A percentile compares a stretch with the other conserved stretches of the same genome.
Conservation (phyloP, 2,888 invertebrate species). For the Stenoptilia bipunctidactyla region DNA sequence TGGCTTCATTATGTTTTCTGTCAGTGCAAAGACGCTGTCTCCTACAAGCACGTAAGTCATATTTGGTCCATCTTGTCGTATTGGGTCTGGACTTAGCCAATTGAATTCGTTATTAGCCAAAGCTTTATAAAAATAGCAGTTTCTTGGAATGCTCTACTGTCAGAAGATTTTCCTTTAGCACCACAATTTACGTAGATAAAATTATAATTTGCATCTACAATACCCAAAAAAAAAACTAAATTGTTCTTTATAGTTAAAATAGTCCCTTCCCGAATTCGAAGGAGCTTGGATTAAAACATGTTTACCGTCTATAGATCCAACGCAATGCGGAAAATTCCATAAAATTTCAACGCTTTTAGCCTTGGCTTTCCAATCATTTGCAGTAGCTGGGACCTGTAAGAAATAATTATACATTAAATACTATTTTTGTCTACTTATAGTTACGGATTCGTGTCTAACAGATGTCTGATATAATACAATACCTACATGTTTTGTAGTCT, state of each 20-base stretch:
- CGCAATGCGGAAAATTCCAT: constrained; percentile 15
- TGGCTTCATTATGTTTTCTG: constrained; percentile 19
- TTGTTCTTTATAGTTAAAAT: constrained; percentile 8
- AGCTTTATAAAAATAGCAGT: constrained; percentile 10
- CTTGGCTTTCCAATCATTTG: constrained; percentile 13
- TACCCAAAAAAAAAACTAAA: constrained; percentile 6
- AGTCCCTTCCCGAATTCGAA: constrained; percentile 6
- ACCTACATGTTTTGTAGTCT: constrained; percentile 6
- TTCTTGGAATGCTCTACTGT: constrained; percentile 9
- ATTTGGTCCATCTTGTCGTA: constrained; percentile 15
- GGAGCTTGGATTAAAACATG: constrained; percentile 1
- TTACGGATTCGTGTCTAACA: constrained; percentile 12
- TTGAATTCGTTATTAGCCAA: constrained; percentile 12
- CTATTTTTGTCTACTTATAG: constrained; percentile 8
- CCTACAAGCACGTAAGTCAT: constrained; percentile 18
- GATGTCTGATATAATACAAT: constrained; percentile 13
- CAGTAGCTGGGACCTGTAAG: constrained; percentile 13
- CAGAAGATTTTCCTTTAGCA: constrained; percentile 12
- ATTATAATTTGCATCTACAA: constrained; percentile 6
- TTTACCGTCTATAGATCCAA: constrained; percentile 3
- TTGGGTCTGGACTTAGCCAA: constrained; percentile 14
- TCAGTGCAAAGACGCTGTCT: constrained; percentile 17
- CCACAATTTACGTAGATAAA: constrained; percentile 8
- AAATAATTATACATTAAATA: constrained; percentile 13
- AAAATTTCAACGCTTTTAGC: constrained; percentile 9